Base-by-base conservation (phyloP, 2,113 vertebrate genomes). In the Crotalus tigris region DNA sequence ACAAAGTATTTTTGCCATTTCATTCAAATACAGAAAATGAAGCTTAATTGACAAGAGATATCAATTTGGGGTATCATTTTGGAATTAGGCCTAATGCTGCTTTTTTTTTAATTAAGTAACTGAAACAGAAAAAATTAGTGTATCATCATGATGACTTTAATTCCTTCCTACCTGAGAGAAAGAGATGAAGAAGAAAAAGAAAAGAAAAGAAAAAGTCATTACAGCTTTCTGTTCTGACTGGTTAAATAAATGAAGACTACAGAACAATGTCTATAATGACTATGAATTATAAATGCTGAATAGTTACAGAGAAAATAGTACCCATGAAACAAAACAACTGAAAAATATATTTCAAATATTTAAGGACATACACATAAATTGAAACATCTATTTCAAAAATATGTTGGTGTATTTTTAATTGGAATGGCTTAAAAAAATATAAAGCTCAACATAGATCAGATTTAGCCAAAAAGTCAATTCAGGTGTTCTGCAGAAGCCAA, bases 231-330 rank as follows among this genome's bases (percentile, higher is more conserved):
- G 9, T 55, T 55, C 53, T 85, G 53, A 57, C 29, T 81, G 8
- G 29, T 91, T 87, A 87, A 61, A 92, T 58, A 92, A 87, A 92
- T 64, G 4, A 91, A 85, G 24, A 91, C 59, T 49, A 44, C 44
- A 23, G 61, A 51, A 87, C 3, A 59, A 26, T 59, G 29, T 15
- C 87, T 87, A 87, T 53, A 49, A 61, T 55, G 15, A 85, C n/a
- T 23, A 11, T 15, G 26, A 53, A 61, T 92, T 88, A 88, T 88
- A 54, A 17, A 64, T 53, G 10, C 19, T 69, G 44, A 33, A 53
- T 13, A 54, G 23, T 15, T 49, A 53, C 44, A 44, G 7, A 92
- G 33, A 75, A 92, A 9, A 46, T 87, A 91, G 51, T 33, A 24
- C 7, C 2, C 8, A 86, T 44, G 57, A 44, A 85, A 86, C 5